These are phyloP conservation scores for Ibycter americanus DNA, from an alignment of 2,797 vertebrate species.

Conservation along the genomic window DNA sequence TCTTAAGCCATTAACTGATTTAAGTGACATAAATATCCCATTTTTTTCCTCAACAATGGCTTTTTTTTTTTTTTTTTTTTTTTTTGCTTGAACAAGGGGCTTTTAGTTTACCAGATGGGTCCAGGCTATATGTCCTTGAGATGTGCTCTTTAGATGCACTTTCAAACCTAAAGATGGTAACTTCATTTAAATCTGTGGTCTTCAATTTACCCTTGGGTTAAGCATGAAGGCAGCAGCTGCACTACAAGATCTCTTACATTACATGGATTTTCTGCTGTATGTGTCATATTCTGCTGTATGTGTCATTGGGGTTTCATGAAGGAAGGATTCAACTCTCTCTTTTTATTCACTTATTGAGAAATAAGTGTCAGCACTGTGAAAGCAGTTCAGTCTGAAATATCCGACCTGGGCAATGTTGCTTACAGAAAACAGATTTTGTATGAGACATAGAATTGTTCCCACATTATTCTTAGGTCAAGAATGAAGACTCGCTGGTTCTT, in stretches of 20 bases:
- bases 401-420: not conserved
- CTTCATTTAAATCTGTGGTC: not conserved
- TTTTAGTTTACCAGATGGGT: not conserved
- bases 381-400: not conserved
- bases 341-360: not conserved
- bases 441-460: not conserved
- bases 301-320: not conserved
- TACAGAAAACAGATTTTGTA: not conserved
- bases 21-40: not conserved
- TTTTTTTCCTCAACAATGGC: not conserved
- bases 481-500: not conserved
- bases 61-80: not conserved
- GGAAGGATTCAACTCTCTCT: not conserved
- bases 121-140: not conserved
- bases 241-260: not conserved
- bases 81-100: not conserved
- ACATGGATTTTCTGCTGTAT: not conserved
- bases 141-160: not conserved
- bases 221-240: conserved; percentile 14
- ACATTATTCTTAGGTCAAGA: not conserved
- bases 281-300: not conserved
- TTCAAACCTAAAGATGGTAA: not conserved
- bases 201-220: conserved; percentile 14
- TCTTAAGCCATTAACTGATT: not conserved
- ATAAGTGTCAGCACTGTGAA: not conserved